A percentile compares a stretch with the other conserved stretches of the same genome.
These are phyloP conservation scores for Carettochelys insculpta DNA, from an alignment of 2,113 vertebrate genomes.

Conservation along the genomic window DNA sequence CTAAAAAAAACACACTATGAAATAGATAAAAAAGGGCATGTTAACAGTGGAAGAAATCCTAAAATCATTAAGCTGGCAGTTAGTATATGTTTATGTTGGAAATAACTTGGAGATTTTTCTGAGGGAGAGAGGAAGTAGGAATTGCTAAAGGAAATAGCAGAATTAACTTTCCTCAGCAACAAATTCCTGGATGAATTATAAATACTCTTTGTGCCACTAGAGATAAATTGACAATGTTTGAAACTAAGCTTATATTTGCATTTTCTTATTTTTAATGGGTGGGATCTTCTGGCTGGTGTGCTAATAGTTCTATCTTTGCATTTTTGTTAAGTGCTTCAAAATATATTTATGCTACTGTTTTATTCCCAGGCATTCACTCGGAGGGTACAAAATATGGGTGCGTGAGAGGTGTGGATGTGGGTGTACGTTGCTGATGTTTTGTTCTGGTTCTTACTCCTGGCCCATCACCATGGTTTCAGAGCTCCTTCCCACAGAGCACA, in stretches of 20 bases:
- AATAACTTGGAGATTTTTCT: background rate
- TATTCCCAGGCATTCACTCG: background rate
- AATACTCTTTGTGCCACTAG: background rate
- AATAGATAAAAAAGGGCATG: background rate
- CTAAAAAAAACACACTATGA: background rate
- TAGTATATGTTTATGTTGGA: background rate
- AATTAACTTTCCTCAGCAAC: background rate
- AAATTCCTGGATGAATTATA: background rate
- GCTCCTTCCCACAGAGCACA: background rate
- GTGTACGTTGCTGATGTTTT: background rate
- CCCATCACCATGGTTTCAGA: background rate
- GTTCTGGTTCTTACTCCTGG: background rate
- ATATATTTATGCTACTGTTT: background rate
- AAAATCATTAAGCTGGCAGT: background rate
- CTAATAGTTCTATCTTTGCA: background rate
- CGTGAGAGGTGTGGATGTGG: background rate
- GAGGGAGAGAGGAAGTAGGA: background rate
- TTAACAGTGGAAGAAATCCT: background rate
- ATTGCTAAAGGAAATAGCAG: background rate
- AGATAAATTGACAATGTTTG: background rate
- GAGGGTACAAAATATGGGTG: slow-evolving; percentile 32
- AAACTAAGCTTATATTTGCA: background rate
- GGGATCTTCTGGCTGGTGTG: background rate
- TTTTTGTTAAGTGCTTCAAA: background rate
- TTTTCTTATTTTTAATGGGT: background rate